Evolutionary conservation across 2,113 vertebrate genomes (phyloP).

Genomic region (Calypte anna): DNA sequence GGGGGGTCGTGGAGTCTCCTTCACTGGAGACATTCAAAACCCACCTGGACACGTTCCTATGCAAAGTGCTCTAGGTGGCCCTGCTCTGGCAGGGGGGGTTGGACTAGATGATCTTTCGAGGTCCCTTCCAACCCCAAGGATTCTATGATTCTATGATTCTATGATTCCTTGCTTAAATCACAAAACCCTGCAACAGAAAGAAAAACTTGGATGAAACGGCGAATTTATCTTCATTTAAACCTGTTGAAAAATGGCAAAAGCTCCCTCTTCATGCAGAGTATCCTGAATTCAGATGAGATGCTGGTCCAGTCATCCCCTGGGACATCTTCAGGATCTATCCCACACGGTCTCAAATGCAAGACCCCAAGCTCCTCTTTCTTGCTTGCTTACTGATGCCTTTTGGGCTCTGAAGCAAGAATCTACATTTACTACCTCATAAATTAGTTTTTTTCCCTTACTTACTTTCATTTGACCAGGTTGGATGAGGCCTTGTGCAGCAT

Average conservation of each 20-base stretch:
- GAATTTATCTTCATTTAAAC: not conserved
- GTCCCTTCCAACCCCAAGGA: too few species aligned
- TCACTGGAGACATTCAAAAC: too few species aligned
- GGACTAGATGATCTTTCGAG: too few species aligned
- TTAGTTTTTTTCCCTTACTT: not conserved
- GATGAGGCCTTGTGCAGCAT: too few species aligned
- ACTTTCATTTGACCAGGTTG: not conserved
- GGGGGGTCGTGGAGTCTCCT: too few species aligned
- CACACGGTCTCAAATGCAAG: fast-evolving
- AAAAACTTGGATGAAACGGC: not conserved
- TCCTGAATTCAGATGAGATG: not conserved
- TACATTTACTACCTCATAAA: not conserved
- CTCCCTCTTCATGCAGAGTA: not conserved
- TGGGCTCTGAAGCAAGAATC: not conserved
- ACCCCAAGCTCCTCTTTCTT: not conserved
- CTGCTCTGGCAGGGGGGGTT: too few species aligned
- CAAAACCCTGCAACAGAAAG: not conserved
- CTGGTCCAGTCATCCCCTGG: not conserved
- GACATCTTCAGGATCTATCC: not conserved
- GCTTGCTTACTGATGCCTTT: not conserved
- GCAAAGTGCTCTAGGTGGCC: too few species aligned
- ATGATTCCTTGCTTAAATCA: not conserved
- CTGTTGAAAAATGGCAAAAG: not conserved
- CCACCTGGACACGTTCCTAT: too few species aligned
- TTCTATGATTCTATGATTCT: too few species aligned